These are phyloP conservation scores for Hypselothyrea guttata DNA, from an alignment of 2,888 invertebrate genomes.

Conservation along the genomic window DNA sequence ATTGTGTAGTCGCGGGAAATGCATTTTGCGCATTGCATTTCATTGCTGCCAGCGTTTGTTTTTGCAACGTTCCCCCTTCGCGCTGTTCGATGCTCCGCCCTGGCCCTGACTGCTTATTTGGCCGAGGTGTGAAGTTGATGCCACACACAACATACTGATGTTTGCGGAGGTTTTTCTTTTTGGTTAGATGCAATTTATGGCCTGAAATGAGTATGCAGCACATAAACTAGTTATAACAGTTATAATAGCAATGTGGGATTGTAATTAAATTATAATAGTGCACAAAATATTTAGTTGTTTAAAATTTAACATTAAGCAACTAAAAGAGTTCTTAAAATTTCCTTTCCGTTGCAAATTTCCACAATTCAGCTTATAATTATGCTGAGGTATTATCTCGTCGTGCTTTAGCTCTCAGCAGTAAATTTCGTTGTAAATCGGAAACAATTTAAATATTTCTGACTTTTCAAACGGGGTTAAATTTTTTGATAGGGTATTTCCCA, in stretches of 20 bases:
- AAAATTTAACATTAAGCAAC: too few relatives aligned
- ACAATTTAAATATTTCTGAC: background rate
- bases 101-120: background rate
- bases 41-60: slow-evolving; percentile 72
- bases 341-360: too few relatives aligned
- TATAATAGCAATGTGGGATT: too few relatives aligned
- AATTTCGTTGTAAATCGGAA: background rate
- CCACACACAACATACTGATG: slow-evolving; percentile 44
- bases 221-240: too few relatives aligned
- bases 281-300: too few relatives aligned
- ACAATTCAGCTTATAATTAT: too few relatives aligned
- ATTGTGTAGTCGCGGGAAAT: slow-evolving; percentile 75
- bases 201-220: slow-evolving; percentile 13
- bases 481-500: slow-evolving; percentile 1
- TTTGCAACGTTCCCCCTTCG: slow-evolving; percentile 26
- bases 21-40: slow-evolving; percentile 76
- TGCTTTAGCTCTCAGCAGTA: background rate
- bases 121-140: slow-evolving; percentile 64
- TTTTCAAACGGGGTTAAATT: background rate
- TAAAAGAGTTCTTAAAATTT: too few relatives aligned
- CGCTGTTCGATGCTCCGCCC: background rate
- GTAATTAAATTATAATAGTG: too few relatives aligned
- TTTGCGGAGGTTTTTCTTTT: slow-evolving; percentile 45
- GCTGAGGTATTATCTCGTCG: too few relatives aligned
- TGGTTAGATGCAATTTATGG: background rate